Conservation (phyloP, 2,797 vertebrate species). For the Anguilla megastoma region DNA sequence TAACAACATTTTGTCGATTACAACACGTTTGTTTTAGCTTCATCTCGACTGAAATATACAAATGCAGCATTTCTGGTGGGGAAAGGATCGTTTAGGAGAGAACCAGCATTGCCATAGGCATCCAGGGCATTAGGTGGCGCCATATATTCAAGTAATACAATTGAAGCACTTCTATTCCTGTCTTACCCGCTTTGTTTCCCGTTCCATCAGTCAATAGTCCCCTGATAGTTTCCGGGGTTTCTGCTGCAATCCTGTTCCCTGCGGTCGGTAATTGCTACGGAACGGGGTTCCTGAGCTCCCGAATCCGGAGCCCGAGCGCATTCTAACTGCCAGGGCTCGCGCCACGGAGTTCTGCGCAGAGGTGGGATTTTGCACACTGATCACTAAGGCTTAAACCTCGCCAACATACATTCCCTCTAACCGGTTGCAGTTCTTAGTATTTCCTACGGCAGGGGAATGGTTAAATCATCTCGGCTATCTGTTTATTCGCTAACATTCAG, state of each 20-base stretch:
- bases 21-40: too few species aligned
- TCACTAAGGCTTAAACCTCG: neutral
- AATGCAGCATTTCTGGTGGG: too few species aligned
- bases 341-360: slow-evolving; percentile 36
- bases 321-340: slow-evolving; percentile 41
- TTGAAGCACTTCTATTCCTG: neutral
- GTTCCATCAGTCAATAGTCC: neutral
- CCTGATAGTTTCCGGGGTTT: slow-evolving; percentile 64
- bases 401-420: slow-evolving; percentile 51
- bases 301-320: slow-evolving; percentile 46
- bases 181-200: slow-evolving; percentile 37
- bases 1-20: too few species aligned
- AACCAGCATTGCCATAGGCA: too few species aligned
- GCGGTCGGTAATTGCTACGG: slow-evolving; percentile 50
- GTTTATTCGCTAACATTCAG: slow-evolving; percentile 19
- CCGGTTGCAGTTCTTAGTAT: slow-evolving; percentile 47
- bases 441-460: slow-evolving; percentile 33
- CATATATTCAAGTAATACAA: neutral
- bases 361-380: too few species aligned
- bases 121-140: slow-evolving; percentile 23
- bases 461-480: slow-evolving; percentile 45
- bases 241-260: slow-evolving; percentile 60
- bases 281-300: slow-evolving; percentile 59
- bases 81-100: too few species aligned
- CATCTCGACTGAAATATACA: too few species aligned